Conservation (phyloP, 1,140 invertebrate species). For the Drosophila chauvacae region DNA sequence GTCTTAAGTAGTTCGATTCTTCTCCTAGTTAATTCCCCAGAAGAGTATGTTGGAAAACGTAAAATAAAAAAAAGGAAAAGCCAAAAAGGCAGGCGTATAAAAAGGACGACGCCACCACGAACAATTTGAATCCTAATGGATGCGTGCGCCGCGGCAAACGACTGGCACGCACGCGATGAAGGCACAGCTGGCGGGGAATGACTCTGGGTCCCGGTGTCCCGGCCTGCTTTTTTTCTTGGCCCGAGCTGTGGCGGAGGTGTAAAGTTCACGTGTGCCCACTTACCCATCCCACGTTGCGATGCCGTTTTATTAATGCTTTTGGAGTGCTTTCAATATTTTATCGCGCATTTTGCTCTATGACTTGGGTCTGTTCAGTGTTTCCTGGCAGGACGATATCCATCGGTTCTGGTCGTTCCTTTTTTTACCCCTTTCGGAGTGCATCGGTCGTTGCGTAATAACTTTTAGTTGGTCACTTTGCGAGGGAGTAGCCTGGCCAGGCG, state of each 20-base stretch:
- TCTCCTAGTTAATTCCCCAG: not conserved
- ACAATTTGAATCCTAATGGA: constrained; percentile 82
- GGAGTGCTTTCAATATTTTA: constrained; percentile 82
- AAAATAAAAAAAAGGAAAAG: constrained; percentile 46
- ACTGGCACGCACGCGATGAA: constrained; percentile 75
- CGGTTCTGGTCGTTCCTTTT: constrained; percentile 30
- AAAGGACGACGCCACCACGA: constrained; percentile 63
- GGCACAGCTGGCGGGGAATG: constrained; percentile 46
- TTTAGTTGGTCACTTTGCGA: constrained; percentile 63
- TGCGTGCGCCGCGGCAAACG: constrained; percentile 74
- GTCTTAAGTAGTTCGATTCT: not conserved
- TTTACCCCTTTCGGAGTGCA: constrained; percentile 63
- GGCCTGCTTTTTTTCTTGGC: constrained; percentile 5
- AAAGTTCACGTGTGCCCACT: constrained; percentile 82
- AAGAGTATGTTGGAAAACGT: constrained; percentile 34
- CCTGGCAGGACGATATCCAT: constrained; percentile 60
- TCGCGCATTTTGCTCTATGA: constrained; percentile 69
- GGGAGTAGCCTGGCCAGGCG: constrained; percentile 1
- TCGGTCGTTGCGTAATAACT: constrained; percentile 76
- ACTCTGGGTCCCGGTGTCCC: constrained; percentile 14
- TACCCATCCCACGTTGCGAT: constrained; percentile 51
- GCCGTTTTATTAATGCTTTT: constrained; percentile 79
- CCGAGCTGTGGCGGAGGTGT: constrained; percentile 63
- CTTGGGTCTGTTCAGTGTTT: constrained; percentile 29
- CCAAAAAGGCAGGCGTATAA: constrained; percentile 73